Percentiles rank a stretch among this genome's conserved stretches.
These are phyloP conservation scores for Acronicta psi DNA, from an alignment of 2,888 invertebrate genomes.

Conservation along the genomic window DNA sequence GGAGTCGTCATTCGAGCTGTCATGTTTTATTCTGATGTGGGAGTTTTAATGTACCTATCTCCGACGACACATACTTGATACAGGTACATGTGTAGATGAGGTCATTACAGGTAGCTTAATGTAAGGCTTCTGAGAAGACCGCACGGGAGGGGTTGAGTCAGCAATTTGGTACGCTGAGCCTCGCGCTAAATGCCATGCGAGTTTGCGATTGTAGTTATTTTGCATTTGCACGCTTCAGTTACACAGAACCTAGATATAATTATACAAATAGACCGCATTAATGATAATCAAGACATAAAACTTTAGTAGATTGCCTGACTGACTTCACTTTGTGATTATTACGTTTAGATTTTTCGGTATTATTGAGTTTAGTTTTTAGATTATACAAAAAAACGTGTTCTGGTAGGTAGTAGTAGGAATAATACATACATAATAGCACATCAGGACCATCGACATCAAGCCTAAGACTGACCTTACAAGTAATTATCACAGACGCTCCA, in stretches of 20 bases:
- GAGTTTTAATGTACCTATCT: slow-evolving; percentile 30
- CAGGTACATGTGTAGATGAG: slow-evolving; percentile 27
- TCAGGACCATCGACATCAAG: no score
- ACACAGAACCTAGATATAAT: slow-evolving; percentile 18
- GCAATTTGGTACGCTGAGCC: slow-evolving; percentile 16
- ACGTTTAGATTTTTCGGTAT: no score
- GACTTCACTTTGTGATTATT: background rate
- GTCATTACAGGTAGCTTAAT: slow-evolving; percentile 43
- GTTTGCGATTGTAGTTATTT: slow-evolving; percentile 36
- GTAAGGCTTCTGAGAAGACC: slow-evolving; percentile 40
- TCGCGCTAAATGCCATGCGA: slow-evolving; percentile 32
- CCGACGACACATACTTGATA: slow-evolving; percentile 20
- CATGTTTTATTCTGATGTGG: slow-evolving; percentile 35
- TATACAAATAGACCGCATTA: background rate
- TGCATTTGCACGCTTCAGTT: slow-evolving; percentile 29
- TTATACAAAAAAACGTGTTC: background rate
- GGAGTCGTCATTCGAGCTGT: slow-evolving; percentile 46
- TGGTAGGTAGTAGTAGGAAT: no score
- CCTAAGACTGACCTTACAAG: no score
- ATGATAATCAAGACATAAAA: background rate
- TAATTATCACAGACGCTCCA: no score
- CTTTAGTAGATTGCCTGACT: background rate
- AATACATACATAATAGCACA: no score
- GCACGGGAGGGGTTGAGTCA: slow-evolving; percentile 38
- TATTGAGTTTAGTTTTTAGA: background rate